A percentile compares a stretch with the other conserved stretches of the same genome.
phyloP scores from a whole-genome alignment of 2,888 invertebrate species.

The Hyles lineata region DNA sequence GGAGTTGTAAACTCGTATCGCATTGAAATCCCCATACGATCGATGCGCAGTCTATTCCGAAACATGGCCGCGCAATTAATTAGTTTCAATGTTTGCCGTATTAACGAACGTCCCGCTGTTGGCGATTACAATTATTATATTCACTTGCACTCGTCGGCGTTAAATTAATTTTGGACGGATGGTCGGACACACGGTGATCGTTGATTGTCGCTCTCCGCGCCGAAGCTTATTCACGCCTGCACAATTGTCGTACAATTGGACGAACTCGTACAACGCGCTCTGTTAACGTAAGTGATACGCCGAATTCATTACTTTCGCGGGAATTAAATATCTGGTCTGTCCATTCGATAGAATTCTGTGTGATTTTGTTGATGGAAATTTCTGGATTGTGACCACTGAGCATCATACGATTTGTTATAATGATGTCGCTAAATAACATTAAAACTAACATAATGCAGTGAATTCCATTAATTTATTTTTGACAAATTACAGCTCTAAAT shows the following conservation, averaged over 20 bases:
- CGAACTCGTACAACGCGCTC: conserved; percentile 33
- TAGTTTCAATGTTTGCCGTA: conserved; percentile 41
- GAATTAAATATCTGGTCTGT: neutral
- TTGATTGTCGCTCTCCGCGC: conserved; percentile 32
- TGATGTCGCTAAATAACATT: no score
- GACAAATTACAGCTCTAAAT: no score
- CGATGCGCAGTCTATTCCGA: conserved; percentile 13
- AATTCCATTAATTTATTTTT: no score
- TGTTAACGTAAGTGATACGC: conserved; percentile 36
- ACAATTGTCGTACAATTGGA: conserved; percentile 53
- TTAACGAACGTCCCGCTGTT: conserved; percentile 42
- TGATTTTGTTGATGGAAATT: no score
- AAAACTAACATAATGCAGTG: no score
- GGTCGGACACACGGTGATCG: conserved; percentile 25
- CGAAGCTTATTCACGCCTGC: conserved; percentile 46
- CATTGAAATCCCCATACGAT: conserved; percentile 28
- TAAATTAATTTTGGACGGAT: conserved; percentile 49
- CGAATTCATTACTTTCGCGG: conserved; percentile 11
- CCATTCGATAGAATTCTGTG: no score
- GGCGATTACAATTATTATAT: conserved; percentile 57
- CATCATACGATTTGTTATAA: no score
- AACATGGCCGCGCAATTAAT: conserved; percentile 36
- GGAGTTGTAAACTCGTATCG: conserved; percentile 30
- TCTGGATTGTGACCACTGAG: no score
- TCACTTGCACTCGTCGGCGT: conserved; percentile 47